phyloP scores from a whole-genome alignment of 2,797 vertebrate genomes.

The Dicrostonyx torquatus region DNA sequence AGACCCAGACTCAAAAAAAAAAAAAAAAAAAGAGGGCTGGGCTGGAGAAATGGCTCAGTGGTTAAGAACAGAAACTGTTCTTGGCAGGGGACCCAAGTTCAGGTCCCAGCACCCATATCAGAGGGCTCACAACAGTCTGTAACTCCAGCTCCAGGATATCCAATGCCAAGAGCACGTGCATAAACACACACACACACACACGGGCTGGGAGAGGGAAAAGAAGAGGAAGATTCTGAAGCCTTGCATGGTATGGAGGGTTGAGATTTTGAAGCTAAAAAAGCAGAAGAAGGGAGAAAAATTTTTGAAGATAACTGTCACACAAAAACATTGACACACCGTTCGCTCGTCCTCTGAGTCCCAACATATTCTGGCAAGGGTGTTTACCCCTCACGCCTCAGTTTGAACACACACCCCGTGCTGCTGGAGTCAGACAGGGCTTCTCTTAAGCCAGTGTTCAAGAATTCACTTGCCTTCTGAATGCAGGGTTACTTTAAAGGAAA shows the following conservation, averaged over 20 bases:
- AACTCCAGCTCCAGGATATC: not conserved
- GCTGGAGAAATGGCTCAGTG: not conserved
- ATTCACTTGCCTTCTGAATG: not conserved
- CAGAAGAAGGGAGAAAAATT: not conserved
- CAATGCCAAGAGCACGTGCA: not conserved
- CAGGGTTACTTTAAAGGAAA: not conserved
- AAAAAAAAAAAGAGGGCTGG: no score
- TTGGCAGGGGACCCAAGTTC: not conserved
- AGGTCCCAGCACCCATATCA: not conserved
- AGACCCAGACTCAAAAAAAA: not conserved
- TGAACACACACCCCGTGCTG: slow-evolving; percentile 66
- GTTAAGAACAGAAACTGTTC: not conserved
- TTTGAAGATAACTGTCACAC: not conserved
- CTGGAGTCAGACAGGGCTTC: not conserved
- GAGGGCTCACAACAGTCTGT: not conserved
- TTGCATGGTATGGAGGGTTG: not conserved
- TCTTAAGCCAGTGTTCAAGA: slow-evolving; percentile 65
- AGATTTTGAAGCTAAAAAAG: not conserved
- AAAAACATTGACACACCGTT: not conserved
- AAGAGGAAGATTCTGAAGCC: not conserved
- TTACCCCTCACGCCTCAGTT: slow-evolving; percentile 55
- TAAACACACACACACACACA: not conserved
- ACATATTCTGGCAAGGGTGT: not conserved
- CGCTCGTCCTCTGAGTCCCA: not conserved
- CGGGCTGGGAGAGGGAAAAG: not conserved